Percentiles rank a stretch among this genome's conserved stretches.
Conservation (phyloP, 2,113 vertebrate genomes). For the Symphodus melops region DNA sequence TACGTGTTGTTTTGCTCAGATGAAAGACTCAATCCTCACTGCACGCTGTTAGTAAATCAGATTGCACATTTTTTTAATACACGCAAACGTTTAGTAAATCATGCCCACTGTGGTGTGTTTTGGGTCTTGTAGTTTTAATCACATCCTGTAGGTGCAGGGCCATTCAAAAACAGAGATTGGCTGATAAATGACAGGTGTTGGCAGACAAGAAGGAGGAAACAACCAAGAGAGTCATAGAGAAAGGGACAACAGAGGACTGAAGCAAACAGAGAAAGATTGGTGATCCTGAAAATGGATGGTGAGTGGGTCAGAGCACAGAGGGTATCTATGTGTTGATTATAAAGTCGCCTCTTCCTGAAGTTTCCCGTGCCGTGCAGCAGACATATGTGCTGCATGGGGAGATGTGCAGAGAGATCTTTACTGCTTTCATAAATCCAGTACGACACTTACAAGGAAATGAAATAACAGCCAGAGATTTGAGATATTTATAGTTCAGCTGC, state of each 20-base stretch:
- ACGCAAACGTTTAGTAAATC: too few species aligned
- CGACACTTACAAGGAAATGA: constrained; percentile 45
- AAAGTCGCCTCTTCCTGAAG: constrained; percentile 25
- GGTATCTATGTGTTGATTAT: constrained; percentile 33
- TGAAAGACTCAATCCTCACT: too few species aligned
- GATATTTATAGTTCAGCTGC: constrained; percentile 30
- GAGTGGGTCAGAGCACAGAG: constrained; percentile 39
- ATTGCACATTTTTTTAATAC: too few species aligned
- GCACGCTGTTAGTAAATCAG: too few species aligned
- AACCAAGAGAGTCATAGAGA: not conserved
- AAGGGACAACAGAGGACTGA: not conserved
- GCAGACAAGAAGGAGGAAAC: constrained; percentile 3
- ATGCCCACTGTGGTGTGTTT: too few species aligned
- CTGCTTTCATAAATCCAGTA: constrained; percentile 33
- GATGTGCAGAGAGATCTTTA: constrained; percentile 26
- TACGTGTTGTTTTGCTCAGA: too few species aligned
- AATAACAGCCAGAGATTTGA: constrained; percentile 41
- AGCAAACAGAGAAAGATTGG: constrained; percentile 1
- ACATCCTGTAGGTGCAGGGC: too few species aligned
- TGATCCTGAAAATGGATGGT: constrained; percentile 8
- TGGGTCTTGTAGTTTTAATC: too few species aligned
- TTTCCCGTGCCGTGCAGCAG: not conserved
- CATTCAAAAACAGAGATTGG: not conserved
- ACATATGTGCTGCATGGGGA: constrained; percentile 13
- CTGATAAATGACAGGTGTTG: not conserved